Percentiles rank a stretch among this genome's conserved stretches.
Evolutionary conservation across 2,888 invertebrate species (phyloP).

Genomic region (Endotricha flammealis): DNA sequence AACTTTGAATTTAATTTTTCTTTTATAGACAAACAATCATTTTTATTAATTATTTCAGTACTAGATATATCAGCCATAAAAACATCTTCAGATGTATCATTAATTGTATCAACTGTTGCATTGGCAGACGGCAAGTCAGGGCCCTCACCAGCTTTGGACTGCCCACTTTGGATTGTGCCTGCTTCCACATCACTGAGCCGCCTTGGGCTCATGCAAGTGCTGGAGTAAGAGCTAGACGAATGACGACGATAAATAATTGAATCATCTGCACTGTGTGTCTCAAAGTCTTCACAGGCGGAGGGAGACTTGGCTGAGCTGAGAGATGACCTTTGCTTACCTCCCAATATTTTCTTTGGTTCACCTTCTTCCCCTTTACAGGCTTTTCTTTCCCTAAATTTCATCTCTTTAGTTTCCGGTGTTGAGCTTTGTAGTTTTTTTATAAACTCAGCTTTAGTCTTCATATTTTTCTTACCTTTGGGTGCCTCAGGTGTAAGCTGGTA

Average conservation of each 20-base stretch:
- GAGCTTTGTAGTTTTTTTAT: constrained; percentile 80
- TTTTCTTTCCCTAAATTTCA: constrained; percentile 75
- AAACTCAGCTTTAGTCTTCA: constrained; percentile 77
- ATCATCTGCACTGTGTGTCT: constrained; percentile 82
- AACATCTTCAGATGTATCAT: constrained; percentile 21
- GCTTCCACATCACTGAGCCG: constrained; percentile 76
- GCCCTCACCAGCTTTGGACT: constrained; percentile 26
- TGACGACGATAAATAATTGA: constrained; percentile 89
- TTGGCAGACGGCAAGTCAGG: constrained; percentile 22
- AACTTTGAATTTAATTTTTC: constrained; percentile 66
- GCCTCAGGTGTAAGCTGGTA: constrained; percentile 84
- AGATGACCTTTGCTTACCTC: constrained; percentile 56
- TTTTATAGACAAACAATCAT: constrained; percentile 65
- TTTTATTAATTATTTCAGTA: constrained; percentile 57
- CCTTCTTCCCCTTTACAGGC: constrained; percentile 47
- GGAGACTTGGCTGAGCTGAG: constrained; percentile 70
- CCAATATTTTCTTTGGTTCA: constrained; percentile 52
- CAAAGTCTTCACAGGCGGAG: constrained; percentile 80
- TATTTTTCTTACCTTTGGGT: constrained; percentile 67
- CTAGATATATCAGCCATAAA: constrained; percentile 36
- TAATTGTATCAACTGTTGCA: constrained; percentile 3
- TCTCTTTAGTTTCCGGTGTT: constrained; percentile 59
- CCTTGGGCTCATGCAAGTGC: constrained; percentile 81
- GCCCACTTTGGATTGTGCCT: constrained; percentile 28
- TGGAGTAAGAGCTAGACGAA: constrained; percentile 90